phyloP scores from a whole-genome alignment of 64 coral and sea anemone genomes.

The Porites lutea region DNA sequence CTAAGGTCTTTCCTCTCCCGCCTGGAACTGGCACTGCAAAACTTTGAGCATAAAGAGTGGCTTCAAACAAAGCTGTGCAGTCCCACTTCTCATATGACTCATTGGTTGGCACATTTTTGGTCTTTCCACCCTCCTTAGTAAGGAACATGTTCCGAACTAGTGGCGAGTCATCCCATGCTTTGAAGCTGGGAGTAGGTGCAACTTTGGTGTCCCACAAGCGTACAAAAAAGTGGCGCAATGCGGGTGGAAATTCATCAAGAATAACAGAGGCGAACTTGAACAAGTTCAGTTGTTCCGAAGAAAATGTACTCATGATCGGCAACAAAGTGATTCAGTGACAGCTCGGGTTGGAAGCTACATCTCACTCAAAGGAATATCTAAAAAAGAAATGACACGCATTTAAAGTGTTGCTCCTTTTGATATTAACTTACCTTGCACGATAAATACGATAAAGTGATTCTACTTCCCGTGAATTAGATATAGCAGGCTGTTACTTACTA shows the following conservation, averaged over 20 bases:
- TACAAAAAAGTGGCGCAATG: not conserved
- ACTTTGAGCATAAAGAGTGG: conserved; percentile 26
- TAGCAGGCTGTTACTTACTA: too few relatives aligned
- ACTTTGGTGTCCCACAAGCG: conserved; percentile 18
- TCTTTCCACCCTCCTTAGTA: conserved; percentile 6
- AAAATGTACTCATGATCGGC: not conserved
- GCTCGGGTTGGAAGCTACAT: too few relatives aligned
- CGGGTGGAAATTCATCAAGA: conserved; percentile 15
- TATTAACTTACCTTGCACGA: too few relatives aligned
- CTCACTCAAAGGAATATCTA: too few relatives aligned
- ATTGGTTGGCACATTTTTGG: not conserved
- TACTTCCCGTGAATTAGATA: too few relatives aligned
- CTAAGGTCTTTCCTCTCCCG: not conserved
- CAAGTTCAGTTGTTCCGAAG: conserved; percentile 37
- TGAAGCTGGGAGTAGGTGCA: not conserved
- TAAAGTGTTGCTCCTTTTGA: too few relatives aligned
- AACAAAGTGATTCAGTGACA: too few relatives aligned
- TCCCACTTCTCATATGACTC: conserved; percentile 26
- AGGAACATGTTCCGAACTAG: conserved; percentile 22
- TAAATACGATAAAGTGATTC: too few relatives aligned
- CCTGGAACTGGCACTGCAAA: not conserved
- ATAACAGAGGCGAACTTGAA: conserved; percentile 27
- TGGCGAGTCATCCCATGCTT: conserved; percentile 14
- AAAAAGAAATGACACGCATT: too few relatives aligned
- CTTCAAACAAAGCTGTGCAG: conserved; percentile 6